These are phyloP conservation scores for Fulmarus glacialis DNA, from an alignment of 2,113 vertebrate genomes.

Conservation along the genomic window DNA sequence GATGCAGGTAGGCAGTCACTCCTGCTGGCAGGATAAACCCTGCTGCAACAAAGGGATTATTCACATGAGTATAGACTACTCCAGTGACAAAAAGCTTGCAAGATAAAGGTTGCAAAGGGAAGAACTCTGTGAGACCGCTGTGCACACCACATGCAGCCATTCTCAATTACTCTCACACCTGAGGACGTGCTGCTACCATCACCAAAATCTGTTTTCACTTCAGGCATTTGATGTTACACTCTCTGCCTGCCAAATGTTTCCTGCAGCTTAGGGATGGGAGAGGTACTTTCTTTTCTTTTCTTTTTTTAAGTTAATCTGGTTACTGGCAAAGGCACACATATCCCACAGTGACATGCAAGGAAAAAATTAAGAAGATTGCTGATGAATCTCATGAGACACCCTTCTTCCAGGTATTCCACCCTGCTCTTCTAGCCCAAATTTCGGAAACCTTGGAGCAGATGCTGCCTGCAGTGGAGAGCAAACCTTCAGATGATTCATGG, in stretches of 20 bases:
- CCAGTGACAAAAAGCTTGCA: neutral
- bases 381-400: neutral
- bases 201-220: conserved; percentile 1
- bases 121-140: neutral
- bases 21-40: neutral
- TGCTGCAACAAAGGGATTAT: neutral
- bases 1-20: neutral
- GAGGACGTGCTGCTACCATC: neutral
- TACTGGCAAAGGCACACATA: neutral
- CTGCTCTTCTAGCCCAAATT: neutral
- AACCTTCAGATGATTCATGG: neutral
- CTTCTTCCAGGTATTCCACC: neutral
- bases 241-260: neutral
- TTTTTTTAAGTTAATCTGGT: neutral
- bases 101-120: neutral
- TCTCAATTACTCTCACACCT: neutral
- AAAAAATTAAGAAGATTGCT: neutral
- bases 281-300: neutral
- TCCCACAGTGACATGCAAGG: neutral
- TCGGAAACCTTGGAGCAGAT: neutral
- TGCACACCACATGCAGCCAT: accelerated
- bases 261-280: neutral
- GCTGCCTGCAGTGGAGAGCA: neutral
- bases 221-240: neutral
- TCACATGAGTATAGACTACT: neutral